Base-by-base conservation (phyloP, 2,113 vertebrate genomes). In the Oryzias javanicus region DNA sequence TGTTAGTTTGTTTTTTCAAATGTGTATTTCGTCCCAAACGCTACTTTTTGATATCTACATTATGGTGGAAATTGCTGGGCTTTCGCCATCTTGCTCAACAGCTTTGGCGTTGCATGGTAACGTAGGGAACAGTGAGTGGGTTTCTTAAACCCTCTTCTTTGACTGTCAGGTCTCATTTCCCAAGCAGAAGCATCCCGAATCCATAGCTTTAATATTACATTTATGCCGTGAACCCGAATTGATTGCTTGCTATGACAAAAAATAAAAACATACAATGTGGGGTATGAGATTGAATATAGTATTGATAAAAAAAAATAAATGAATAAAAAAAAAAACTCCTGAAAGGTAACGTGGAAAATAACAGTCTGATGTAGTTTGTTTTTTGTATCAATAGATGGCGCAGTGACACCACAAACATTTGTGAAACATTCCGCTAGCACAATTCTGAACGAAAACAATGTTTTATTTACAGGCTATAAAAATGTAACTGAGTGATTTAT, bases 21-120 rank as follows among this genome's bases (percentile, higher is more conserved):
- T 1, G 8, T 22, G 35, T 35, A 35, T 35, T 35, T 35, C 35
- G 29, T 8, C 10, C 8, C 12, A 4, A 46, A 22, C 4, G 2
- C 47, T 66, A 4, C n/a, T 17, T 0, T 45, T 25, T 16, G n/a
- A n/a, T 0, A 57, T 4, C 1, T 0, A 18, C 14, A 6, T 57
- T 60, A 51, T 1, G 48, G 6, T 4, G 6, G 6, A 60, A 22
- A 64, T n/a, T 1, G 14, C 16, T 41, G 12, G 17, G 22, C 55
- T 66, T 40, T 72, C 88, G 90, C 87, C 86, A 90, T 91, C 78
- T 90, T 91, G 64, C n/a, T 18, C 4, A 51, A 64, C 42, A 24
- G 52, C 6, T 44, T 50, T 12, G 49, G 75, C 70, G 90, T 90
- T 82, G 60, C 72, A 35, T 58, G 55, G 90, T 83, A 87, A 89